phyloP scores from a whole-genome alignment of 2,797 vertebrate genomes.

The Gobio occitaniae region DNA sequence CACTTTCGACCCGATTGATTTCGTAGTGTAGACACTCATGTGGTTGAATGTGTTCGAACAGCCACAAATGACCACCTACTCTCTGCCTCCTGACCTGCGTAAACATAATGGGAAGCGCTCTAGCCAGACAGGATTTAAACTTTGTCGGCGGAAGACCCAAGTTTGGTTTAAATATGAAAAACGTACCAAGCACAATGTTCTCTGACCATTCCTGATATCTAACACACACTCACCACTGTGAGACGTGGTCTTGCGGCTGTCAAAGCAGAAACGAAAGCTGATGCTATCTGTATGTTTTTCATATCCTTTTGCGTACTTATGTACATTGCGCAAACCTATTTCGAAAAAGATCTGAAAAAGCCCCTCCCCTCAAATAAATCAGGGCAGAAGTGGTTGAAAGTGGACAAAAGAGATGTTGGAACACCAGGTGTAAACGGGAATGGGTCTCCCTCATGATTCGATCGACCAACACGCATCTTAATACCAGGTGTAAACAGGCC shows the following conservation, averaged over 20 bases:
- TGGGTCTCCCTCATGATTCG: not conserved
- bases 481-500: not conserved
- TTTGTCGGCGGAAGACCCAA: not conserved
- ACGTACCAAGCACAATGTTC: not conserved
- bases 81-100: not conserved
- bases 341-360: not conserved
- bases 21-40: not conserved
- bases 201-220: not conserved
- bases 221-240: not conserved
- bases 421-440: not conserved
- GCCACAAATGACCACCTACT: not conserved
- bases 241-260: too few relatives aligned
- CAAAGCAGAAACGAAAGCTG: too few relatives aligned
- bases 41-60: not conserved
- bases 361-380: not conserved
- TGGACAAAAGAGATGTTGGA: not conserved
- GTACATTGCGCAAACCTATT: not conserved
- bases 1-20: not conserved
- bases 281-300: too few relatives aligned
- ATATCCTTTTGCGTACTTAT: too few relatives aligned
- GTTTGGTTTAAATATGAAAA: not conserved
- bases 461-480: not conserved
- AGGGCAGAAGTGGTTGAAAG: not conserved
- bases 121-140: not conserved
- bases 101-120: not conserved